phyloP scores from a whole-genome alignment of 2,888 invertebrate genomes.

The Heliconius sara region DNA sequence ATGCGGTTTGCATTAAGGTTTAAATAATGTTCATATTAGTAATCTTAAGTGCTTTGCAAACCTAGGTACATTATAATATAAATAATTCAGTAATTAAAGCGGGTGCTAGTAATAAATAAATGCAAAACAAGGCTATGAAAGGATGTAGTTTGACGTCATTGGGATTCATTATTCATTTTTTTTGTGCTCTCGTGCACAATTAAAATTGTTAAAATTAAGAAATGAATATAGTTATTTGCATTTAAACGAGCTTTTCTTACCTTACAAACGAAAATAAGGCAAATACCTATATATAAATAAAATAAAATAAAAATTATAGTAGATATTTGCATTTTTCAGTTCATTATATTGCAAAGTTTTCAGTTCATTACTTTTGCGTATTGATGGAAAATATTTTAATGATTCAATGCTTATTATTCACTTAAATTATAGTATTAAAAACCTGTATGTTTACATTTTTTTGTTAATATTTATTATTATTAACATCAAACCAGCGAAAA shows the following conservation, averaged over 20 bases:
- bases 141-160: background rate
- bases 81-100: no score
- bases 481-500: no score
- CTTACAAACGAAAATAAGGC: background rate
- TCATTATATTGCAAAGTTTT: no score
- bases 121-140: background rate
- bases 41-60: no score
- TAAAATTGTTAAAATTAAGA: background rate
- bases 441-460: no score
- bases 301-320: background rate
- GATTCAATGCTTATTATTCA: background rate
- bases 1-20: no score
- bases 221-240: background rate
- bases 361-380: no score
- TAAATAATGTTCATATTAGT: no score
- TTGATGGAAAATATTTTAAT: no score
- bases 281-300: background rate
- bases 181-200: background rate
- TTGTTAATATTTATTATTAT: no score
- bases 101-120: background rate
- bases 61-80: no score
- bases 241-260: background rate
- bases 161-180: background rate
- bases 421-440: background rate
- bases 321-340: no score